Percentiles rank a stretch among this genome's conserved stretches.
Conservation (phyloP, 2,888 invertebrate genomes). For the Polydrusus tereticollis region DNA sequence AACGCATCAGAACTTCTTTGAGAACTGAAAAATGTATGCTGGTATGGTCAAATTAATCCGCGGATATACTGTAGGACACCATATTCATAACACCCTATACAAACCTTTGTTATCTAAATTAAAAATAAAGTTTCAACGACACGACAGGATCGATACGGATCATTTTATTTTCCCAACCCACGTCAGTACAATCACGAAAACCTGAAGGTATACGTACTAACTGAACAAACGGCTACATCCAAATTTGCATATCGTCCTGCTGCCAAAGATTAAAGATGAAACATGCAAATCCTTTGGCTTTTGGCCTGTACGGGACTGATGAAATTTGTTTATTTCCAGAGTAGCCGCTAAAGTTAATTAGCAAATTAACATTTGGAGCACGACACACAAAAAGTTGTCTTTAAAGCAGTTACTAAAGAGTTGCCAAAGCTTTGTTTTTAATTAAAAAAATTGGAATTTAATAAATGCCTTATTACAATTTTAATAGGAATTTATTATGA, state of each 20-base stretch:
- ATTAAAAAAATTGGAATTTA: too few species aligned
- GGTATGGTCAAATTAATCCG: too few species aligned
- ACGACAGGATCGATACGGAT: not conserved
- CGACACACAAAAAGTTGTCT: too few species aligned
- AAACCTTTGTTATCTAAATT: not conserved
- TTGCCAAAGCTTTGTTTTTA: too few species aligned
- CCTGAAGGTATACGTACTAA: constrained; percentile 8
- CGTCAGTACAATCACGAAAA: constrained; percentile 16
- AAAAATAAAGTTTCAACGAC: not conserved
- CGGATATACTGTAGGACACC: too few species aligned
- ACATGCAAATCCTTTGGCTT: constrained; percentile 2
- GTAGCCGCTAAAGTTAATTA: not conserved
- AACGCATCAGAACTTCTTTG: too few species aligned
- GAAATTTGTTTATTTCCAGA: not conserved
- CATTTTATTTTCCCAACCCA: not conserved
- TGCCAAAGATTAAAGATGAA: constrained; percentile 10
- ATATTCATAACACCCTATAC: not conserved
- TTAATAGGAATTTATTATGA: too few species aligned
- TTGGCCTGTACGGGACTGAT: not conserved
- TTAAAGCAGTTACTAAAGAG: too few species aligned
- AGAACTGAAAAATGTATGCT: too few species aligned
- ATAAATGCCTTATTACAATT: too few species aligned
- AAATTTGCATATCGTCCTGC: constrained; percentile 14
- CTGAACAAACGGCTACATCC: constrained; percentile 5
- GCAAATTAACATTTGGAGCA: not conserved